Conservation (phyloP, 2,797 vertebrate species). For the Emys orbicularis region DNA sequence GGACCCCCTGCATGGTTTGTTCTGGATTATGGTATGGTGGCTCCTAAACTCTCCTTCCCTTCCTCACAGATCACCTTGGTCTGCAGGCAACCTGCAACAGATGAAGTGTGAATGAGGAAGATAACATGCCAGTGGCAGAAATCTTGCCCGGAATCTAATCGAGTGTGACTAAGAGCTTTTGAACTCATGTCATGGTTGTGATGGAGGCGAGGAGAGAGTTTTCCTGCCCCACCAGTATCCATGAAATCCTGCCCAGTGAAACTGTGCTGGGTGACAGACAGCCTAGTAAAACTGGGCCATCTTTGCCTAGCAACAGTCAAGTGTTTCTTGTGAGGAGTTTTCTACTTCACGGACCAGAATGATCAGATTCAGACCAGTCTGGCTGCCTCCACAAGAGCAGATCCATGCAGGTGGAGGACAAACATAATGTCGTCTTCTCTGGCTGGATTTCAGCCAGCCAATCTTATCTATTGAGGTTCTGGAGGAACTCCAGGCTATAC, state of each 20-base stretch:
- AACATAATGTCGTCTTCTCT: constrained; percentile 46
- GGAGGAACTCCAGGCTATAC: background rate
- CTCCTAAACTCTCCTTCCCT: background rate
- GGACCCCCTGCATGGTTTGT: background rate
- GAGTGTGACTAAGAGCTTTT: background rate
- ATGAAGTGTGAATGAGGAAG: background rate
- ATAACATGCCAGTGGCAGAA: background rate
- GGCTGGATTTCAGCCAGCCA: background rate
- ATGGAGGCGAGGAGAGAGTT: background rate
- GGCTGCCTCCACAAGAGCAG: constrained; percentile 31
- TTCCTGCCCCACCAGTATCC: background rate
- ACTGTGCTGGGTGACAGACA: background rate
- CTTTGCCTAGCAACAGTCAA: background rate
- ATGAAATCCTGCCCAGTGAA: background rate
- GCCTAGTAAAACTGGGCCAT: background rate
- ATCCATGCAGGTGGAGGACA: constrained; percentile 59
- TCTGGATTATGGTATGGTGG: background rate
- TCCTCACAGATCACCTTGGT: background rate
- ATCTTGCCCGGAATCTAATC: background rate
- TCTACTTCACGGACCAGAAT: background rate
- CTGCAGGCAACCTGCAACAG: background rate
- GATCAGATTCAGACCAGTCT: background rate
- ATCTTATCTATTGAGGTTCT: background rate
- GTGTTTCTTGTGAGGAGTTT: background rate
- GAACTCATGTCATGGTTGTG: background rate